Evolutionary conservation across 2,888 invertebrate genomes (phyloP).

Genomic region (Craniophora ligustri): DNA sequence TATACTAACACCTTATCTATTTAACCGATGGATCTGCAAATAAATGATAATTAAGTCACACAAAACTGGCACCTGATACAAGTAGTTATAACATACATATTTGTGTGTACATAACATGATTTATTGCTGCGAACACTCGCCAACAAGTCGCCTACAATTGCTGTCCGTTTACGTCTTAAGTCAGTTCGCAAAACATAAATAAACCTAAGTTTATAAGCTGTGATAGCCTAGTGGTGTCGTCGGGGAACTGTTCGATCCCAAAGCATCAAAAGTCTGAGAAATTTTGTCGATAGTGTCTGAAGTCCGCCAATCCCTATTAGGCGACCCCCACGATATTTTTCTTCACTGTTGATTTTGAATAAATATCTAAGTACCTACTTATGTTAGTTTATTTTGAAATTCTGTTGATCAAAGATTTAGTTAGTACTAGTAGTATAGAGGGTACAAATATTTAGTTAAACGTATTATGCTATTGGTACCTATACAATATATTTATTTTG

Average conservation of each 20-base stretch:
- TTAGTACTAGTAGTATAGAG: too few species aligned
- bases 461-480: too few species aligned
- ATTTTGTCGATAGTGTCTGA: too few species aligned
- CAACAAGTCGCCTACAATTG: conserved; percentile 36
- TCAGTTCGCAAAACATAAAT: conserved; percentile 4
- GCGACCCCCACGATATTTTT: too few species aligned
- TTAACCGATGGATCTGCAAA: neutral
- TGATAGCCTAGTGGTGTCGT: too few species aligned
- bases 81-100: conserved; percentile 38
- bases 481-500: too few species aligned
- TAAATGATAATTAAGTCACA: conserved; percentile 8
- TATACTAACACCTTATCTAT: neutral
- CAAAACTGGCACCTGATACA: conserved; percentile 15
- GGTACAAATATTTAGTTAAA: too few species aligned
- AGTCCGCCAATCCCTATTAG: too few species aligned
- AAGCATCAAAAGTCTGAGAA: too few species aligned
- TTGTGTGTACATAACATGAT: conserved; percentile 39
- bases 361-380: neutral
- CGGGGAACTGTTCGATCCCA: too few species aligned
- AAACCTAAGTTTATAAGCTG: too few species aligned
- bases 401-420: neutral
- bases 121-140: conserved; percentile 27
- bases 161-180: conserved; percentile 11
- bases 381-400: neutral
- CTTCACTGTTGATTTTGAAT: too few species aligned